phyloP scores from a whole-genome alignment of 2,797 vertebrate genomes.

The Crax fasciolata region DNA sequence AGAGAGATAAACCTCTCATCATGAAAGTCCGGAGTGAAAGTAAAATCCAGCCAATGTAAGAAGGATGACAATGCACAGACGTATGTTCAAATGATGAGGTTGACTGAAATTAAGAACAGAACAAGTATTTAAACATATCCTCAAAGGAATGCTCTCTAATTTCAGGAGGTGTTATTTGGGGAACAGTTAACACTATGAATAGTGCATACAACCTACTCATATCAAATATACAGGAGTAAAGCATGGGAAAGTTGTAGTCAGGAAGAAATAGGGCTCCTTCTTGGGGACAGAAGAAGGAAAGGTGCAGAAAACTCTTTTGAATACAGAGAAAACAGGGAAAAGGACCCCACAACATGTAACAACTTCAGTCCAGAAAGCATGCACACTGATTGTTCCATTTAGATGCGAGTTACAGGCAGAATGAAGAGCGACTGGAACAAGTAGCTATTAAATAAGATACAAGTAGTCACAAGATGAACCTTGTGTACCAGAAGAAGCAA shows the following conservation, averaged over 20 bases:
- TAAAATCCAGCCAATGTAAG: background rate
- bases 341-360: background rate
- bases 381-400: background rate
- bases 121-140: background rate
- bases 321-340: background rate
- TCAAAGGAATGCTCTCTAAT: background rate
- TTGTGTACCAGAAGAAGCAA: background rate
- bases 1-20: background rate
- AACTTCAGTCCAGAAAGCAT: background rate
- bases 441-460: background rate
- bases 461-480: constrained; percentile 3
- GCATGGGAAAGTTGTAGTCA: background rate
- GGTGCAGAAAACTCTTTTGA: background rate
- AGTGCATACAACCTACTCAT: background rate
- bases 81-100: background rate
- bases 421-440: background rate
- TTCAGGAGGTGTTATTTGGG: background rate
- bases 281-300: background rate
- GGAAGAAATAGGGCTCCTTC: background rate
- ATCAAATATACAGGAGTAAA: background rate
- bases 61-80: background rate
- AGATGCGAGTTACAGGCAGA: background rate
- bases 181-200: background rate
- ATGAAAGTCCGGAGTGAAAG: background rate
- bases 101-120: background rate